Evolutionary conservation across 2,113 vertebrate species (phyloP).

Genomic region (Psilopogon haemacephalus): DNA sequence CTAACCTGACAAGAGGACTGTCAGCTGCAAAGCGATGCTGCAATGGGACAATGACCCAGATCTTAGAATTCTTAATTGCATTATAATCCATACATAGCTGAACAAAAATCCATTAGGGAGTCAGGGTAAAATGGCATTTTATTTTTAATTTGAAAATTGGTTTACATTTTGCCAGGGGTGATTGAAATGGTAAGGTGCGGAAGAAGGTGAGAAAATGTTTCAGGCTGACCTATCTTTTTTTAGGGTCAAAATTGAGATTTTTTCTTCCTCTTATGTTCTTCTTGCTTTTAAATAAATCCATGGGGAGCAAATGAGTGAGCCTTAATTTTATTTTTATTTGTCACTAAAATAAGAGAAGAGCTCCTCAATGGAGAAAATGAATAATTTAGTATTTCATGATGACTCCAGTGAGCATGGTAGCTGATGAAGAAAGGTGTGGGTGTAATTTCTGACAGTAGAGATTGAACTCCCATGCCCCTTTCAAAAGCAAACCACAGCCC

Average conservation of each 20-base stretch:
- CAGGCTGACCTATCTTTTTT: neutral
- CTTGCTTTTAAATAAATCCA: neutral
- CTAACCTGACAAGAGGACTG: neutral
- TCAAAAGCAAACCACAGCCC: neutral
- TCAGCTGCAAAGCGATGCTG: neutral
- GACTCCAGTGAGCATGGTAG: neutral
- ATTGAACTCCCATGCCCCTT: neutral
- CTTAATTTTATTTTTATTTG: neutral
- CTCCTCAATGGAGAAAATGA: conserved; percentile 15
- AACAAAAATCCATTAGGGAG: neutral
- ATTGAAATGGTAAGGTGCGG: neutral
- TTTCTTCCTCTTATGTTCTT: neutral
- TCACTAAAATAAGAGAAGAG: neutral
- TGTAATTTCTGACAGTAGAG: neutral
- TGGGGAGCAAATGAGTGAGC: neutral
- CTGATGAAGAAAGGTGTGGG: neutral
- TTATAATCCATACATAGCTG: neutral
- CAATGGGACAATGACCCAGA: conserved; percentile 32
- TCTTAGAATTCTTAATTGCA: neutral
- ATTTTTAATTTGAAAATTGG: conserved; percentile 34
- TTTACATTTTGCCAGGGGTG: neutral
- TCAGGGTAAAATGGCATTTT: neutral
- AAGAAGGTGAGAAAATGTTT: neutral
- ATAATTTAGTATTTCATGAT: conserved; percentile 11
- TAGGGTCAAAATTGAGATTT: neutral